These are phyloP conservation scores for Cistogaster globosa DNA, from an alignment of 2,888 invertebrate genomes.

Conservation along the genomic window DNA sequence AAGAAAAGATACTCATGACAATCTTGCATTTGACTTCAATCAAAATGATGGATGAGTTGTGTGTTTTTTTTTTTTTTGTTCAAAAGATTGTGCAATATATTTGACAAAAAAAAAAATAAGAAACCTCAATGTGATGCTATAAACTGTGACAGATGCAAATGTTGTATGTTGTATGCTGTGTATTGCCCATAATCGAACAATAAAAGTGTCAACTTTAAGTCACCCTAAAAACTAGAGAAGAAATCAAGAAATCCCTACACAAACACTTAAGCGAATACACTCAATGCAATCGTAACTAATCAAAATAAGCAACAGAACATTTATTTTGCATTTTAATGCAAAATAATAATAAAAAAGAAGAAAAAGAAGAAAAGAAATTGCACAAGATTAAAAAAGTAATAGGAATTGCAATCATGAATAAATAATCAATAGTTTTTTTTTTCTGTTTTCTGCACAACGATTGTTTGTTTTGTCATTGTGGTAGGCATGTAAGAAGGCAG, in stretches of 20 bases:
- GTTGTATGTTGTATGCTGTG: slow-evolving; percentile 8
- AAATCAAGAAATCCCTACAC: slow-evolving; percentile 17
- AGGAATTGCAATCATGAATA: slow-evolving; percentile 55
- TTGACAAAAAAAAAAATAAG: slow-evolving; percentile 15
- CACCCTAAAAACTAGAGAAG: slow-evolving; percentile 53
- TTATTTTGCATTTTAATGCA: slow-evolving; percentile 23
- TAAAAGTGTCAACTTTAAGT: slow-evolving; percentile 71
- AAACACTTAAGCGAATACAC: slow-evolving; percentile 33
- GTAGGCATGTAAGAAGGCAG: slow-evolving; percentile 25
- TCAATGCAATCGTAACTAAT: slow-evolving; percentile 55
- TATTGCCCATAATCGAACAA: slow-evolving; percentile 71
- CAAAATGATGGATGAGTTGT: slow-evolving; percentile 80
- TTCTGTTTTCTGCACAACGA: slow-evolving; percentile 1
- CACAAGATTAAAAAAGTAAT: slow-evolving; percentile 45
- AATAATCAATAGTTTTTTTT: slow-evolving; percentile 45
- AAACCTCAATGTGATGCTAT: slow-evolving; percentile 55
- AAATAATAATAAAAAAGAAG: not conserved
- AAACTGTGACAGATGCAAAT: slow-evolving; percentile 70
- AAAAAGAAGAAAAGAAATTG: not conserved
- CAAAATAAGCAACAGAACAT: slow-evolving; percentile 55
- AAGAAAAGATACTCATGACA: slow-evolving; percentile 48
- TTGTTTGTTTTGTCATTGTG: slow-evolving; percentile 15
- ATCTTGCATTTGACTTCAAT: slow-evolving; percentile 75
- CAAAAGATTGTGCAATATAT: slow-evolving; percentile 66
- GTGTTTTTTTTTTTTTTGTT: slow-evolving; percentile 21